Base-by-base conservation (phyloP, 1,140 invertebrate species). In the Drosophila repleta region DNA sequence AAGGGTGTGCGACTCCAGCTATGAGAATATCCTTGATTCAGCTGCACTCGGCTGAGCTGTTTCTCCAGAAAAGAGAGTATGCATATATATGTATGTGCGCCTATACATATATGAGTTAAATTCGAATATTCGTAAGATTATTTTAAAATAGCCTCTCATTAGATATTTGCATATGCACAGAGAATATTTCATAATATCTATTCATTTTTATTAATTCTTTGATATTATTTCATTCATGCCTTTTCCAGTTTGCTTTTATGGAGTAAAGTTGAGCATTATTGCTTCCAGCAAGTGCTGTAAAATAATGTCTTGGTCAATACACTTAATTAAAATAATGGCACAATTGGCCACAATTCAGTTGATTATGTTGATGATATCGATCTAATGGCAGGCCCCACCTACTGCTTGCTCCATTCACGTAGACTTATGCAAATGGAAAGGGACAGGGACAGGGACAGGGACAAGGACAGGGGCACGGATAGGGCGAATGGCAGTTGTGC, bases 291-390 rank as follows among this genome's bases (percentile, higher is more conserved):
- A 8, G 7, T 15, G 39, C 1, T 43, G 17, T 17, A 43, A 43
- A 43, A 3, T 17, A 43, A 43, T 61, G 35, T 55, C 56, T 51
- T 24, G 17, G 21, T 49, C 64, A 61, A 62, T 46, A 46, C 74
- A 77, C 81, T 75, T 65, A 79, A 82, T 85, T 85, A 82, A 73
- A 73, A 61, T 67, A 72, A 77, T 82, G 46, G 64, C 66, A 49
- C 48, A 20, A 66, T 71, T 75, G 72, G 35, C 49, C 62, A 41
- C 69, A 85, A 81, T 74, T 81, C 64, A 61, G 61, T 75, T 80
- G 72, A 81, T 85, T 81, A 85, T 73, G 37, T 35, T 51, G 32
- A 18, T 17, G 21, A 66, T 71, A 87, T 85, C 74, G 81, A 85
- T 84, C 66, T 77, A 52, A 68, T 58, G 46, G n/a, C 20, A 26